These are phyloP conservation scores for Myotis brandtii DNA, from an alignment of 2,113 vertebrate genomes.

Conservation along the genomic window DNA sequence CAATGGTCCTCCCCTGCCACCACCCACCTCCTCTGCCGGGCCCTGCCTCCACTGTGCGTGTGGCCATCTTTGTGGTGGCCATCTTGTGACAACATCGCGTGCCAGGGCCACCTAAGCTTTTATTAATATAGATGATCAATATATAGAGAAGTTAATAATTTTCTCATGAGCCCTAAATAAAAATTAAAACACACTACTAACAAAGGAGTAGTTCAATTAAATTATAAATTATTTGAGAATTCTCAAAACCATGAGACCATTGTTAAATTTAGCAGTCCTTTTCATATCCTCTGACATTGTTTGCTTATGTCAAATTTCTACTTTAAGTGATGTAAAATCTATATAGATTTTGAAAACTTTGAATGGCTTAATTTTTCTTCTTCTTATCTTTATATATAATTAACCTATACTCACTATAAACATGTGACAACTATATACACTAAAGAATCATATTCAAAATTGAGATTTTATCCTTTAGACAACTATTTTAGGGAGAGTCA, in stretches of 20 bases:
- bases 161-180: constrained; percentile 60
- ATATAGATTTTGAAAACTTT: neutral
- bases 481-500: neutral
- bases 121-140: constrained; percentile 19
- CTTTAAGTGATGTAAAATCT: neutral
- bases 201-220: constrained; percentile 58
- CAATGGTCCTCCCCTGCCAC: too few relatives aligned
- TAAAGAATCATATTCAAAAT: neutral
- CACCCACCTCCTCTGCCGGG: too few relatives aligned
- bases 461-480: neutral
- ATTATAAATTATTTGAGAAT: constrained; percentile 58
- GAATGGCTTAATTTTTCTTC: neutral
- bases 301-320: neutral
- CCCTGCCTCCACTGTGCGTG: too few relatives aligned
- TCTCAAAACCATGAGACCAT: neutral
- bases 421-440: neutral
- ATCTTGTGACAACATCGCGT: too few relatives aligned
- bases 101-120: too few relatives aligned
- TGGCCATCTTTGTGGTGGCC: too few relatives aligned
- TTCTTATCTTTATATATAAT: neutral
- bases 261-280: neutral
- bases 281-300: neutral
- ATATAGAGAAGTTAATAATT: constrained; percentile 51
- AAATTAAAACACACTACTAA: constrained; percentile 20
- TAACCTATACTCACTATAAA: neutral